Evolutionary conservation across 2,797 vertebrate genomes (phyloP), one percentile per base, ranked within the genome.

Genomic region (Ibycter americanus): DNA sequence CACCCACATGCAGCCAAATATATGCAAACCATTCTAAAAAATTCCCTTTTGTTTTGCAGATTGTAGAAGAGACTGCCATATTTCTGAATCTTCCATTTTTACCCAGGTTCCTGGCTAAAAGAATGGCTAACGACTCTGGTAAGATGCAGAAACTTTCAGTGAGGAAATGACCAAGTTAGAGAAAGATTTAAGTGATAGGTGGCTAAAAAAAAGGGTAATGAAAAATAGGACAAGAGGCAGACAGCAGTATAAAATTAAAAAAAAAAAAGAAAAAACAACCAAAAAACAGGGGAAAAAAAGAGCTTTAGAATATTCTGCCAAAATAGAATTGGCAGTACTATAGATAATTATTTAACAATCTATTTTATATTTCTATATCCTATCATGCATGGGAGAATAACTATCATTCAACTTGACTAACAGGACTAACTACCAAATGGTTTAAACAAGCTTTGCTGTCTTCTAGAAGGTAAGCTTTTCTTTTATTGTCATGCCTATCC

Each of bases 21-120:
- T 12, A 96, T 90, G 92, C 82, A 97, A 95, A 89, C 11, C 7
- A n/a, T n/a, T 76, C 47, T 36, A 51, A 94, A 95, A 74, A 56
- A 42, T 8, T 84, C 34, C 49, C 34, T 81, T 92, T n/a, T 91
- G 54, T 58, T 82, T 61, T 71, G 23, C 44, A 81, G n/a, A 71
- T 14, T 59, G 38, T 14, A 61, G 40, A 71, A 90, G 11, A 56
- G 10, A 67, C 6, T 79, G 49, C 9, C 3, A 1, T 22, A 31
- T 44, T 92, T 74, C 83, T 80, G 20, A 52, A 27, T 56, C 36
- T 78, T 83, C 38, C 23, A 73, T 11, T 87, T 83, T 85, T 70
- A 71, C 32, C 9, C 26, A 71, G 8, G 11, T 54, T 38, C 77
- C 31, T 34, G 10, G 40, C 51, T 51, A 58, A 51, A 40, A 67